Evolutionary conservation across 2,797 vertebrate genomes (phyloP), one percentile per base, ranked within the genome.

Genomic region (Phrynocephalus vlangalii): DNA sequence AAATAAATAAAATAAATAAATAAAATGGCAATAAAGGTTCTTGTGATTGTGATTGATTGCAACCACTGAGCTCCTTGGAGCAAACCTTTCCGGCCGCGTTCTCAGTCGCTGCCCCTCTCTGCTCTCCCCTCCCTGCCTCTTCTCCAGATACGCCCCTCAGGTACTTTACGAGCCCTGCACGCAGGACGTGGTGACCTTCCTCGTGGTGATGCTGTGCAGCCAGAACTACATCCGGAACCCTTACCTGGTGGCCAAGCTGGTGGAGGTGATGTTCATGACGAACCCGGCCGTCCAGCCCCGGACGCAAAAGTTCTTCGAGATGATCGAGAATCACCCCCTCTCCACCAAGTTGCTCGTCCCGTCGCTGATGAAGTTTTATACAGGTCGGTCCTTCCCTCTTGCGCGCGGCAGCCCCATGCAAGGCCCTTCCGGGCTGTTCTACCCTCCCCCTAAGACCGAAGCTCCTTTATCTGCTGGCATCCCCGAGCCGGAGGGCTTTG

Each of bases 361-460:
- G 0, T 98, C 99, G 18, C 97, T 99, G 94, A 99, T 99, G 99
- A 99, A 99, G 96, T 99, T 99, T 96, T 99, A 99, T 94, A 99
- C 99, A 83, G 99, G 99, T 99, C 96, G 50, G 60, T 16, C 3
- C 30, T 15, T 1, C 2, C 16, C 3, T 3, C 15, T 1, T 24
- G 20, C 0, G 3, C 66, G 78, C 0, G 30, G 8, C 6, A 0
- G n/a, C 28, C 79, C 67, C 6, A n/a, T 1, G 28, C 18, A 20
- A 8, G 56, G 52, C 52, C 13, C 13, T 13, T 13, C 52, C 52
- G 2, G 9, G 9, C 52, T 56, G 9, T 56, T 9, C 52, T 13
- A 56, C 52, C 52, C 38, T 44, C 38, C 38, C 38, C 38, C 38
- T 13, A 13, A 13, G 52, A 56, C 52, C 13, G 52, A 56, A 9